phyloP scores from a whole-genome alignment of 2,888 invertebrate species.

The Aphidius colemani region DNA sequence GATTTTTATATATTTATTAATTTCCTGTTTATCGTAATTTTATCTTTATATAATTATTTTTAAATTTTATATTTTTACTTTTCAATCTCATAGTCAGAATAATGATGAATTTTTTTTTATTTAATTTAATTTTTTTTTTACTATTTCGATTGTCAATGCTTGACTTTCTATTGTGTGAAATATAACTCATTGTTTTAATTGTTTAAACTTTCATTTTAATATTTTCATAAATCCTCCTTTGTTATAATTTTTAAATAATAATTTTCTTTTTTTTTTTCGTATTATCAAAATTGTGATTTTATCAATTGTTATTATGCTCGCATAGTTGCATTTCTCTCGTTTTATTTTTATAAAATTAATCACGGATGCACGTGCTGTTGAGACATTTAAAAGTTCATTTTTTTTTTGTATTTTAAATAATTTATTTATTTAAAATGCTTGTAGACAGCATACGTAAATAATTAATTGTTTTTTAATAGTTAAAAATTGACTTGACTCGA shows the following conservation, averaged over 20 bases:
- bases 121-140: conserved; percentile 32
- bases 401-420: conserved; percentile 19
- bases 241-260: not conserved
- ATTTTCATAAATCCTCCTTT: conserved; percentile 15
- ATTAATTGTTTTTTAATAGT: conserved; percentile 26
- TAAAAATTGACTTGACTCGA: conserved; percentile 35
- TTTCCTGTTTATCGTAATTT: too few species aligned
- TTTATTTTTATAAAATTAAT: conserved; percentile 23
- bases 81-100: not conserved
- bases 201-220: conserved; percentile 12
- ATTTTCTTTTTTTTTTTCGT: conserved; percentile 21
- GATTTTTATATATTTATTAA: not conserved
- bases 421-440: conserved; percentile 27
- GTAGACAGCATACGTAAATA: conserved; percentile 28
- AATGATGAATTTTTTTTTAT: conserved; percentile 11
- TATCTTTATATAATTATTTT: too few species aligned
- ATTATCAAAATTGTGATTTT: conserved; percentile 16
- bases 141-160: conserved; percentile 60
- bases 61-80: too few species aligned
- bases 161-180: conserved; percentile 52
- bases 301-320: conserved; percentile 7
- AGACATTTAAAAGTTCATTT: conserved; percentile 19
- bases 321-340: conserved; percentile 19
- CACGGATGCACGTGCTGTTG: not conserved
- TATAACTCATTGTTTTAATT: not conserved